Conservation (phyloP, 2,113 vertebrate species). For the Muntiacus reevesi region DNA sequence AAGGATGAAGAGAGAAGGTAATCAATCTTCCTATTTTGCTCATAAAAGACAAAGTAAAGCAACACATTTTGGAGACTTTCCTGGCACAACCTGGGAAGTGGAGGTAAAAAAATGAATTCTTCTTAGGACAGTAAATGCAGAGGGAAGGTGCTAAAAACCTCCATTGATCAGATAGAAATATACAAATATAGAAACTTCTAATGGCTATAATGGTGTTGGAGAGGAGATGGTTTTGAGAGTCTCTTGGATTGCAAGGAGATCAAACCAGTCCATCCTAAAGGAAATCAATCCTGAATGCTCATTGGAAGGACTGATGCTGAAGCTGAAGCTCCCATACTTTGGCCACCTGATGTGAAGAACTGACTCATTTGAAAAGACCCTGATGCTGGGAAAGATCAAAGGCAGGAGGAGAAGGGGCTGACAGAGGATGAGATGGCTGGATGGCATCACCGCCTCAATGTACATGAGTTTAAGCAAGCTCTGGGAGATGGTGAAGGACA, state of each 20-base stretch:
- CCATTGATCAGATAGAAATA: neutral
- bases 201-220: neutral
- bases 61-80: neutral
- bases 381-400: neutral
- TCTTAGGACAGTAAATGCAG: neutral
- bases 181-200: neutral
- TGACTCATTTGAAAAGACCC: neutral
- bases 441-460: neutral
- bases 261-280: neutral
- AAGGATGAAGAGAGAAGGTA: neutral
- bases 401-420: neutral
- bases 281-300: neutral
- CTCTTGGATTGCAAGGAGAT: neutral
- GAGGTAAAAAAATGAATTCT: neutral
- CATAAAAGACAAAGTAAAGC: neutral
- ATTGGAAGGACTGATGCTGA: neutral
- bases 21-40: neutral
- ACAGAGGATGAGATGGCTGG: neutral
- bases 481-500: neutral
- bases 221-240: neutral
- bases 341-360: neutral
- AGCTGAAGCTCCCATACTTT: neutral
- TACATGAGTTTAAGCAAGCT: neutral
- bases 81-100: neutral
- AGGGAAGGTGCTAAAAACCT: neutral